Base-by-base conservation (phyloP, 2,797 vertebrate species). In the Graptemys geographica region DNA sequence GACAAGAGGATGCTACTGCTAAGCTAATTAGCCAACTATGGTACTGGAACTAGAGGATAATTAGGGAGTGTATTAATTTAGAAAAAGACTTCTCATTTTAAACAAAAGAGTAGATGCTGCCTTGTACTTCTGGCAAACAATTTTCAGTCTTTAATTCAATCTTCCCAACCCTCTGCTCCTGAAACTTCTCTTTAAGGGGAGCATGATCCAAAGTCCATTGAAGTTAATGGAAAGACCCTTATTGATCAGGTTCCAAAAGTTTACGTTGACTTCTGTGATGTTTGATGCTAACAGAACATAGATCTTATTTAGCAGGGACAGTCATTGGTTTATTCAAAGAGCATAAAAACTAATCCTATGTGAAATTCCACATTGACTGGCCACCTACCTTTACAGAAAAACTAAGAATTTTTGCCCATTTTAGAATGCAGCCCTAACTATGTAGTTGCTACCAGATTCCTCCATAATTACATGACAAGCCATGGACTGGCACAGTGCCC, bases 21-120 rank as follows among this genome's bases (percentile, higher is more conserved):
- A 94, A 87, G 86, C 84, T 97, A 97, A 97, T 96, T 94, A 96
- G 47, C 79, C 55, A 94, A 93, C 83, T 96, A 96, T 23, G 86
- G 59, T 87, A 96, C 4, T 82, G 81, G 62, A 49, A 37, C 88
- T 37, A 59, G 95, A 85, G 81, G 47, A 91, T 87, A 93, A 83
- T 90, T 96, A 95, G 95, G 72, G 28, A 93, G 28, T 16, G 5
- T 37, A 86, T 86, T 84, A 96, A 96, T 90, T 96, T 41, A 83
- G 79, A 83, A 93, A 96, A 96, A 96, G 85, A 89, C 49, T 49
- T 84, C 28, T 85, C 2, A 69, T 97, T 97, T 97, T 86, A 93
- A 96, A 94, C 8, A 94, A 92, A 94, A 53, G 81, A 81, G 31
- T 11, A 84, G 69, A 88, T 47, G 28, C n/a, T 93, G 15, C 55